Base-by-base conservation (phyloP, 2,113 vertebrate species). In the Ptilonorhynchus violaceus region DNA sequence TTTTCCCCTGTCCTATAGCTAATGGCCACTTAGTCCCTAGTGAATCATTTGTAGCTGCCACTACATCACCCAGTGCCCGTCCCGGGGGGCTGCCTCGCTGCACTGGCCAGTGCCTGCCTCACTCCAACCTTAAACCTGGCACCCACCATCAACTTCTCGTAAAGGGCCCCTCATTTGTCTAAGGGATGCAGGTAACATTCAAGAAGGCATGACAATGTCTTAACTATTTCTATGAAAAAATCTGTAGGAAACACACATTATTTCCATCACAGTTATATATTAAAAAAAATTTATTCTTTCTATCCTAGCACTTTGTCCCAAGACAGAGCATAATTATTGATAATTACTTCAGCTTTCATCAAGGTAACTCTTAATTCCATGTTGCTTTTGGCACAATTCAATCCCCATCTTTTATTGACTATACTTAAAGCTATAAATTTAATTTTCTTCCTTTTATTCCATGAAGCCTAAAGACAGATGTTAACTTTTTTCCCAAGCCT, bases 401-500 rank as follows among this genome's bases (percentile, higher is more conserved):
- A 87, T 81, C n/a, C 37, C 28, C 31, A 39, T 39, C 74, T 79
- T 88, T 70, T 80, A 91, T 12, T 92, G 55, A 63, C 33, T 42
- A 60, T 15, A 47, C 53, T 85, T 47, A 52, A n/a, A 89, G 44
- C 31, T 58, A 91, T 58, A 85, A 87, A 94, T 92, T 92, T 41
- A 75, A 35, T 92, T 95, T 93, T 94, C 80, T 81, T 62, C 31
- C 62, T 89, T 89, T 88, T 58, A 69, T 84, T 88, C 67, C 39
- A 77, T 6, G 18, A 93, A 83, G 41, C 79, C 73, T 81, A 60
- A 92, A 86, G 83, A 93, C 85, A 95, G 69, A 75, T 75, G 53
- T 66, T 86, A 95, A 89, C 79, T 88, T 93, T 78, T 81, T 75
- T 75, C 9, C 66, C 96, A 93, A 87, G 82, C 55, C 80, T 96